Evolutionary conservation across 2,797 vertebrate species (phyloP), one percentile per base, ranked within the genome.

Genomic region (Leptoclinus maculatus): DNA sequence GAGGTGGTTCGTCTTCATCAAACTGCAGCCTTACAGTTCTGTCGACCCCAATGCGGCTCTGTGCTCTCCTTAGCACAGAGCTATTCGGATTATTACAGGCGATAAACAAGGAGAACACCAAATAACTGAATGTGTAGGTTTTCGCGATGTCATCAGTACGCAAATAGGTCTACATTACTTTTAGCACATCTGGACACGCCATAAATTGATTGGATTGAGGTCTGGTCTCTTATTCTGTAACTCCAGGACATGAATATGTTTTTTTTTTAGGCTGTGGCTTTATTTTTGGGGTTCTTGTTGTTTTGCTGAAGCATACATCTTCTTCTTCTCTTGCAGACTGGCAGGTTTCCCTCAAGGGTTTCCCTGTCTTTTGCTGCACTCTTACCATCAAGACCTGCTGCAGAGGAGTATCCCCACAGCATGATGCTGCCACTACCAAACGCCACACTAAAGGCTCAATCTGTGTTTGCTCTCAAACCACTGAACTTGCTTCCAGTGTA

Each of bases 1-100:
- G 72, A 75, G 83, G 88, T 49, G 71, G 91, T 92, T 90, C 83
- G 84, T 93, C 90, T 92, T 93, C 88, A 91, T 92, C 84, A 92
- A 79, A 80, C 19, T 27, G 45, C 74, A 80, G 83, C 87, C 57
- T 25, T 72, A 56, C 68, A 82, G 68, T 38, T 51, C 72, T 85
- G 80, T 66, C 71, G 79, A 74, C 82, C 74, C 70, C 53, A 51
- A 60, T 80, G 73, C 67, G 73, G 64, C 39, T 45, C 51, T 57
- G 56, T 3, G 36, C 47, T 41, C 77, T 71, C 9, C 23, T 32
- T 14, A 36, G n/a, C 45, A 43, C 36, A 45, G 13, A 59, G 58
- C 8, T 53, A 8, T 29, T 34, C 23, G 29, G 23, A 58, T 66
- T 21, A 76, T 62, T 39, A 65, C 19, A 39, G 38, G 21, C 47